Base-by-base conservation (phyloP, 2,113 vertebrate genomes). In the Dromiciops gliroides region DNA sequence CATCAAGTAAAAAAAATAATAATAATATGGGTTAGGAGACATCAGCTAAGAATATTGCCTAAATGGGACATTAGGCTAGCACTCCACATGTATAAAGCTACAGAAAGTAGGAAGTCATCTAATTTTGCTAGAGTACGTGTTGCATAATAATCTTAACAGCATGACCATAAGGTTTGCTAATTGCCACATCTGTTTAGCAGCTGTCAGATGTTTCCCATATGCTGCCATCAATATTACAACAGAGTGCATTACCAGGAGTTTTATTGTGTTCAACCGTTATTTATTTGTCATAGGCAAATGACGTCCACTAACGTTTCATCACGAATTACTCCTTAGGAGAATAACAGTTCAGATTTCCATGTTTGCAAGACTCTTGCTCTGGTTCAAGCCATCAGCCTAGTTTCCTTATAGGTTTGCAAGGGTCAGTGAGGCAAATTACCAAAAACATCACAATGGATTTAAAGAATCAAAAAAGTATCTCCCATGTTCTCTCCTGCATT, bases 171-270 rank as follows among this genome's bases (percentile, higher is more conserved):
- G 98, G 99, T 98, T 98, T 98, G 99, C 98, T 99, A 99, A 99
- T 99, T 99, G 99, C 98, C 98, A 99, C 99, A 99, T 99, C 98
- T 99, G 99, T 98, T 98, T 98, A 98, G 96, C 98, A 98, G 98
- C 98, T 99, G 98, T 99, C 99, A 99, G 99, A 98, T 98, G 98
- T 97, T 98, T 98, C 98, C 98, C 98, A 98, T 98, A 98, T 98
- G 98, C 98, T 97, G 96, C 98, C 98, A 98, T 99, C 98, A 98
- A 98, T 98, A 98, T 98, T 98, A 93, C 98, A 98, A 98, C 97
- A 31, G 97, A 98, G 97, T 83, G 91, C 98, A 98, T 98, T 98
- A 98, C 98, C 96, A 97, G 95, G 97, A 98, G 98, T 98, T 99
- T 98, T 97, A 98, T 98, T 98, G 98, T 98, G 98, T 98, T 98